These are phyloP conservation scores for Sorex fumeus DNA, from an alignment of 2,113 vertebrate genomes.

Conservation along the genomic window DNA sequence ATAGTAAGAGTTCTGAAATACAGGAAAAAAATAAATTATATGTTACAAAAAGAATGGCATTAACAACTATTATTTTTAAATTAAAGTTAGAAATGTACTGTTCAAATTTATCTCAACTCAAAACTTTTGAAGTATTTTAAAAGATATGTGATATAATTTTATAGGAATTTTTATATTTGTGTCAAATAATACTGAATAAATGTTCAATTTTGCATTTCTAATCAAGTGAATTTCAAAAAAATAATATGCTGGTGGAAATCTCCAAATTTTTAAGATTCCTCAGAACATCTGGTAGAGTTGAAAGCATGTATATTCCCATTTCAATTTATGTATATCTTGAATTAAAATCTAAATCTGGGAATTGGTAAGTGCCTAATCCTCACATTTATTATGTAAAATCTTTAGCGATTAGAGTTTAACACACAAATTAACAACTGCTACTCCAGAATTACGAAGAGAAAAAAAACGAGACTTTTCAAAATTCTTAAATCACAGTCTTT, in stretches of 20 bases:
- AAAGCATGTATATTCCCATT: conserved; percentile 47
- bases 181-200: background rate
- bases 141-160: background rate
- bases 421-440: conserved; percentile 63
- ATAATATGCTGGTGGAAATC: conserved; percentile 67
- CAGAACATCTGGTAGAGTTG: conserved; percentile 75
- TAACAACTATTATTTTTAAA: background rate
- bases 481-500: background rate
- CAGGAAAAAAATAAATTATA: background rate
- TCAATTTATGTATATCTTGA: conserved; percentile 64
- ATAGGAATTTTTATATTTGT: background rate
- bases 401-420: conserved; percentile 52
- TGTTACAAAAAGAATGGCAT: background rate
- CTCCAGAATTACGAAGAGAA: conserved; percentile 29
- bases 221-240: conserved; percentile 17
- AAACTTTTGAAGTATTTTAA: background rate
- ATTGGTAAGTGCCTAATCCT: conserved; percentile 68
- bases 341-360: conserved; percentile 73
- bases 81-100: background rate
- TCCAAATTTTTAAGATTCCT: conserved; percentile 68
- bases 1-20: background rate
- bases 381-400: conserved; percentile 70
- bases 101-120: background rate
- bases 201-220: conserved; percentile 13
- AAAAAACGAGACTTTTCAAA: background rate